Evolutionary conservation across 30 jellyfish, hydroid and myxozoan species (phyloP).

Genomic region (Turritopsis rubra): DNA sequence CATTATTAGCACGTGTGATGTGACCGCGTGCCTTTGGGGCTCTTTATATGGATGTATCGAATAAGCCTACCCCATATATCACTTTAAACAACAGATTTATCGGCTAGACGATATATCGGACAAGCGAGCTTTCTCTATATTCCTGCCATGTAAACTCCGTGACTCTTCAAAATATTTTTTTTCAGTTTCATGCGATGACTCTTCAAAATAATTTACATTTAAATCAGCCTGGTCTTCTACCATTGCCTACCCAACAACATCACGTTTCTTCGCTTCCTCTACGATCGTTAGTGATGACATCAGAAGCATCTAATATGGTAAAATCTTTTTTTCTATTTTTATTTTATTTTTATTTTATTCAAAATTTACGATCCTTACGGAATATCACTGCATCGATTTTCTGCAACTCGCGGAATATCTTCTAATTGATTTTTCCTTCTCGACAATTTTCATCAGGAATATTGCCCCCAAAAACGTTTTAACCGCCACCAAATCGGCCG

Average conservation of each 20-base stretch:
- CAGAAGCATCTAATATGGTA: constrained; percentile 1
- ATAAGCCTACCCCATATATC: too few relatives aligned
- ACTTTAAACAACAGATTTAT: too few relatives aligned
- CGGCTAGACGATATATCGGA: too few relatives aligned
- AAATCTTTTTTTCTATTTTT: neutral
- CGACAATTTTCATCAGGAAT: too few relatives aligned
- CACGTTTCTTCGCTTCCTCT: constrained; percentile 1
- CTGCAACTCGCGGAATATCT: too few relatives aligned
- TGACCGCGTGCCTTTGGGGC: too few relatives aligned
- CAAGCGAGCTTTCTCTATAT: neutral
- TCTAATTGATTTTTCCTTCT: too few relatives aligned
- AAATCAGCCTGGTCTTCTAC: constrained; percentile 18
- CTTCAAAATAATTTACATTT: neutral
- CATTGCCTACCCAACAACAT: constrained; percentile 12
- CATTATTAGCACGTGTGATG: too few relatives aligned
- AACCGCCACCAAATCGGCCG: too few relatives aligned
- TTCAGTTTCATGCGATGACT: constrained; percentile 6
- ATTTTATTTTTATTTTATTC: neutral
- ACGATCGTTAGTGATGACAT: constrained; percentile 8
- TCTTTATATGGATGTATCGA: too few relatives aligned
- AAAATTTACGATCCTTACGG: neutral
- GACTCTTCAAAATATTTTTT: neutral
- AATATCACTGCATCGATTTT: neutral
- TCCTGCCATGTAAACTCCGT: neutral
- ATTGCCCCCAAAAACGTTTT: too few relatives aligned